Conservation (phyloP, 2,797 vertebrate species). For the Premnoplex brunnescens region DNA sequence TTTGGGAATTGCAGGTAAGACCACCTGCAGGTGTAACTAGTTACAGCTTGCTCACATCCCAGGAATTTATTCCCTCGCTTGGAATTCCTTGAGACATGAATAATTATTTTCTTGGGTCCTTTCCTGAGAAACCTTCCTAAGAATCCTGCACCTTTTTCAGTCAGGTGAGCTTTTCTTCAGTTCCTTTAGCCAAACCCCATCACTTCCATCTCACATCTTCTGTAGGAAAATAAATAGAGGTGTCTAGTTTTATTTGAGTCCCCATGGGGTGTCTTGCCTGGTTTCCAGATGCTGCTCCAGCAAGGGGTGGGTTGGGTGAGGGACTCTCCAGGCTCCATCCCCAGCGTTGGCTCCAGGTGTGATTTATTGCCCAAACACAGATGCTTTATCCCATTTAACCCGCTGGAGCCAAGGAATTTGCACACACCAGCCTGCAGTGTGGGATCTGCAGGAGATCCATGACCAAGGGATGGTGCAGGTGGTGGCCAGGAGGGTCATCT, state of each 20-base stretch:
- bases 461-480: not conserved
- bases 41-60: not conserved
- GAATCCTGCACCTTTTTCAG: not conserved
- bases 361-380: slow-evolving; percentile 2
- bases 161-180: not conserved
- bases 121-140: not conserved
- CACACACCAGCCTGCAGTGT: not conserved
- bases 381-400: not conserved
- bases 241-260: not conserved
- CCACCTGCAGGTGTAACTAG: not conserved
- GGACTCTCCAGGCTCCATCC: not conserved
- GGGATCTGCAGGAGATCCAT: not conserved
- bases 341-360: not conserved
- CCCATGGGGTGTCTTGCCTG: not conserved
- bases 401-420: not conserved
- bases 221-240: not conserved
- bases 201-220: not conserved
- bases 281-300: not conserved
- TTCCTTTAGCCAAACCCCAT: not conserved
- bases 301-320: not conserved
- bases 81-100: not conserved
- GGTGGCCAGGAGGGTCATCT: not conserved
- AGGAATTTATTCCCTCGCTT: not conserved
- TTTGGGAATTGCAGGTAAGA: not conserved
- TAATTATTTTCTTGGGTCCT: not conserved